These are phyloP conservation scores for Hirtodrosophila histrioides DNA, from an alignment of 2,888 invertebrate species.

Conservation along the genomic window DNA sequence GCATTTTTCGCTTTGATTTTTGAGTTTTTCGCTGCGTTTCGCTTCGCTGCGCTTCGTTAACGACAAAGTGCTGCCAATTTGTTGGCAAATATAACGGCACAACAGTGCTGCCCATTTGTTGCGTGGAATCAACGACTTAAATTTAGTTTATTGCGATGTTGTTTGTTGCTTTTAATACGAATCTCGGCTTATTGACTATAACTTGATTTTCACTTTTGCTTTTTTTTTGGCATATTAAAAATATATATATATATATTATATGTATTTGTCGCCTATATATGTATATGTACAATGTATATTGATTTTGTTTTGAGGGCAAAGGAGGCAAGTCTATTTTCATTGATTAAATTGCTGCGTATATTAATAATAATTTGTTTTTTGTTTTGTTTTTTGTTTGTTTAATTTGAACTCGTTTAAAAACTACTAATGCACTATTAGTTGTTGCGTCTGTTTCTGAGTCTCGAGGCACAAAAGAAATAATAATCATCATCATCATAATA, in stretches of 20 bases:
- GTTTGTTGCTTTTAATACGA: constrained; percentile 12
- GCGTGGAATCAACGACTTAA: constrained; percentile 47
- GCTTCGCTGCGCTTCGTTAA: constrained; percentile 3
- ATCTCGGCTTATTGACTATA: constrained; percentile 38
- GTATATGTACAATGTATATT: constrained; percentile 47
- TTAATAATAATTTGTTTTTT: constrained; percentile 13
- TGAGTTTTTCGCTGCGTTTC: constrained; percentile 34
- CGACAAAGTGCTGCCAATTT: constrained; percentile 22
- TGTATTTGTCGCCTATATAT: constrained; percentile 36
- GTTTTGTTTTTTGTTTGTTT: constrained; percentile 11
- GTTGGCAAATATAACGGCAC: constrained; percentile 14
- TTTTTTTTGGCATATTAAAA: constrained; percentile 68
- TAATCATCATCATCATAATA: constrained; percentile 4
- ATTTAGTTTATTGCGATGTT: constrained; percentile 56
- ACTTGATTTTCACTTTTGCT: constrained; percentile 46
- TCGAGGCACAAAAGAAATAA: constrained; percentile 53
- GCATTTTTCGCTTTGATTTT: constrained; percentile 58
- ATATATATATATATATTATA: constrained; percentile 48
- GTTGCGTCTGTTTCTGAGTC: constrained; percentile 58
- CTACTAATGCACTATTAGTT: constrained; percentile 76
- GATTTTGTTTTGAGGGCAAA: not conserved
- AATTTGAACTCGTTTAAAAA: constrained; percentile 65
- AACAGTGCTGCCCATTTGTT: constrained; percentile 32
- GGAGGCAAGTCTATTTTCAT: constrained; percentile 36
- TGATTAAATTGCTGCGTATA: constrained; percentile 36